Conservation (phyloP, 2,113 vertebrate genomes). For the Guaruba guarouba region DNA sequence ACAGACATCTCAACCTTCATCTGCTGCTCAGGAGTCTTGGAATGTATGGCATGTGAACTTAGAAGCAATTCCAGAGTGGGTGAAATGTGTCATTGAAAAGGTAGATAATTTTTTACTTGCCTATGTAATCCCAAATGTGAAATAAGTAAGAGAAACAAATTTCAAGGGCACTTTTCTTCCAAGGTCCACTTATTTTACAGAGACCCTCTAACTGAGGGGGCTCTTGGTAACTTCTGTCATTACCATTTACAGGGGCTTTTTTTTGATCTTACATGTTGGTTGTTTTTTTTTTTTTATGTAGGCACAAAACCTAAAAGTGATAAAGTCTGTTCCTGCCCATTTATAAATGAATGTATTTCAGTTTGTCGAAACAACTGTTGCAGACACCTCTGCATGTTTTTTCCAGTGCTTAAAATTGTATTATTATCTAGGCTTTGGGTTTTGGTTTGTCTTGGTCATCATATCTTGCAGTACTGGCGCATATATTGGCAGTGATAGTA, state of each 20-base stretch:
- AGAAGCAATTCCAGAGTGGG: conserved; percentile 83
- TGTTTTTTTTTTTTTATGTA: background rate
- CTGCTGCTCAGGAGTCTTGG: conserved; percentile 60
- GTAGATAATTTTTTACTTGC: conserved; percentile 49
- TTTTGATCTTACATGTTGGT: background rate
- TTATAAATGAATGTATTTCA: background rate
- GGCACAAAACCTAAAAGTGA: background rate
- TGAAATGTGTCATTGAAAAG: conserved; percentile 77
- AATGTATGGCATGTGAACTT: conserved; percentile 81
- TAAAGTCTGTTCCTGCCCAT: background rate
- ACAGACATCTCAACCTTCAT: conserved; percentile 37
- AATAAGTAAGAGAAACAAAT: background rate
- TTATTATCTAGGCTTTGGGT: background rate
- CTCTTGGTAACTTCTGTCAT: background rate
- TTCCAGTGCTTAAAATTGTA: background rate
- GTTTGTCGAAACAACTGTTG: background rate
- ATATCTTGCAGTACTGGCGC: background rate
- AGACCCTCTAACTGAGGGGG: background rate
- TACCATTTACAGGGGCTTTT: background rate
- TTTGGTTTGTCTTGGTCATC: background rate
- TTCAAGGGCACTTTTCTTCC: background rate
- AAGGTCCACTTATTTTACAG: background rate
- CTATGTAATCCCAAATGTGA: background rate
- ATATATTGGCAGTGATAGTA: background rate
- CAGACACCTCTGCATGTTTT: background rate